Evolutionary conservation across 2,888 invertebrate genomes (phyloP), one percentile per base, ranked within the genome.

Genomic region (Axea sp.): DNA sequence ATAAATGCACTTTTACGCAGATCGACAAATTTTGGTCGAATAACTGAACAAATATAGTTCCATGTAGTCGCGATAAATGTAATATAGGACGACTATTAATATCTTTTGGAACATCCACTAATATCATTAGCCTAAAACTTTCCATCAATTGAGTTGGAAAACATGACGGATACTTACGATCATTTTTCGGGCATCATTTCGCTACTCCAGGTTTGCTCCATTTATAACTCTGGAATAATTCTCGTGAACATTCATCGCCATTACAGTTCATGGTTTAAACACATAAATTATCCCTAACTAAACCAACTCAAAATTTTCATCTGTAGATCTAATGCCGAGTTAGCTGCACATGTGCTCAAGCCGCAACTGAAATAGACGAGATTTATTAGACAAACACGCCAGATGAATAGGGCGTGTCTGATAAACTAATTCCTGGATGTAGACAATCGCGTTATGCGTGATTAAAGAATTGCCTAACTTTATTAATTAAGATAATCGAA

Each of bases 321-420:
- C 47, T 62, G 62, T 28, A 55, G 41, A 49, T 57, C 62, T 71
- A 64, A 74, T 64, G 51, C 24, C 39, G 43, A 59, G 57, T 64
- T 64, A 43, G 57, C 45, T 43, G 74, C 74, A 69, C 64, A 74
- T 64, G 64, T 69, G 65, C 35, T 65, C 47, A 45, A 39, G 64
- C 60, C 57, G 30, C 60, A 75, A 71, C 65, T 75, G 71, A 75
- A 75, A 67, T 67, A 71, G 67, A 55, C 60, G 22, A 62, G 71
- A 75, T 71, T 71, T 74, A 74, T 74, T 74, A 60, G 69, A 41
- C 53, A 59, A 69, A 59, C 51, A 69, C 41, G 49, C 71, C 75
- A 75, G 75, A 75, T 67, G 75, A 75, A 71, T 69, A 75, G 69
- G 74, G 74, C 74, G 74, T 75, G 69, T 53, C 65, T 64, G 74